These are phyloP conservation scores for Hyperoplus immaculatus DNA, from an alignment of 2,797 vertebrate genomes.

Conservation along the genomic window DNA sequence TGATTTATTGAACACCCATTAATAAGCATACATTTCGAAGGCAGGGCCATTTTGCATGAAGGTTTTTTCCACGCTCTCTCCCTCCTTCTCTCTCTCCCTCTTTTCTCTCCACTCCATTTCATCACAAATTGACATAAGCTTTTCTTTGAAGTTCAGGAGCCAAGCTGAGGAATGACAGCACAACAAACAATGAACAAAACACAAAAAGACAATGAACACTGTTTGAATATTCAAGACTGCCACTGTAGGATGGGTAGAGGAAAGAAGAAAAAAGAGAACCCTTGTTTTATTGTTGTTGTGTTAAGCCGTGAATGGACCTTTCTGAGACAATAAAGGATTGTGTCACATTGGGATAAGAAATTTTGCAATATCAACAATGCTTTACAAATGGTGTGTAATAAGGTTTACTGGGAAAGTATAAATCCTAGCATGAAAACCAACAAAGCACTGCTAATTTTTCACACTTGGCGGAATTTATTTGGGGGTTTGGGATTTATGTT, in stretches of 20 bases:
- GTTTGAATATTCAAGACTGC: slow-evolving; percentile 85
- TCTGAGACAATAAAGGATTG: slow-evolving; percentile 81
- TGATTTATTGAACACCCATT: slow-evolving; percentile 83
- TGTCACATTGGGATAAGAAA: slow-evolving; percentile 76
- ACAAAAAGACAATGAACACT: slow-evolving; percentile 76
- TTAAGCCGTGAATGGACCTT: slow-evolving; percentile 82
- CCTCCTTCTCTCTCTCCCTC: slow-evolving; percentile 11
- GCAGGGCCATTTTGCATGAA: slow-evolving; percentile 61
- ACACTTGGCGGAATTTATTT: slow-evolving; percentile 57
- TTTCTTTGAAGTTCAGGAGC: slow-evolving; percentile 83
- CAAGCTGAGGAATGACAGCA: slow-evolving; percentile 80
- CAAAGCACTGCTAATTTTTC: slow-evolving; percentile 63
- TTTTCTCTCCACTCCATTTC: slow-evolving; percentile 67
- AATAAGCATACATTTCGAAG: slow-evolving; percentile 73
- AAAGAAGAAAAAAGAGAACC: slow-evolving; percentile 57
- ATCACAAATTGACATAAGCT: slow-evolving; percentile 82
- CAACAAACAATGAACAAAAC: slow-evolving; percentile 86
- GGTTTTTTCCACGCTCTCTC: slow-evolving; percentile 34
- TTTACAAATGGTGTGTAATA: slow-evolving; percentile 74
- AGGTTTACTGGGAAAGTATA: slow-evolving; percentile 71
- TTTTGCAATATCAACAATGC: slow-evolving; percentile 75
- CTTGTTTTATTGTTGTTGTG: slow-evolving; percentile 83
- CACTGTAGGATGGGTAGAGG: slow-evolving; percentile 64
- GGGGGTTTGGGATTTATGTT: slow-evolving; percentile 63
- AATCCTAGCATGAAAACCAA: slow-evolving; percentile 67